Evolutionary conservation across 1,140 invertebrate genomes (phyloP), one percentile per base, ranked within the genome.

Genomic region (Caenorhabditis elegans): DNA sequence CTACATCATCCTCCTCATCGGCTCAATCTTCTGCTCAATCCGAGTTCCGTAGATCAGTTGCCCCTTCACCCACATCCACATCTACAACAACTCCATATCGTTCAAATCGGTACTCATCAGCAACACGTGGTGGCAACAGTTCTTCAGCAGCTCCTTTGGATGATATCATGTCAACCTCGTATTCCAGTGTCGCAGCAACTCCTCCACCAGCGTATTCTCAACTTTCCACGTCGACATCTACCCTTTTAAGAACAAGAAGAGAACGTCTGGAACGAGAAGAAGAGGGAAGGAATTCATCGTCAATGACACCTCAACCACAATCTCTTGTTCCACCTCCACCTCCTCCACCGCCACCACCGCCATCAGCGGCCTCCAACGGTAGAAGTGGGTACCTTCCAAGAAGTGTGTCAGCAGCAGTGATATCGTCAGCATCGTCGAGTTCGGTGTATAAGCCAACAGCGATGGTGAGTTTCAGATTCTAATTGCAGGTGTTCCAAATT

Each of bases 161-260:
- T 19, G 60, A 70, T 39, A 17, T 70, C 0, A 70, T 70, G 60
- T 17, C 60, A 22, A 70, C 34, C 22, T 70, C 60, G 10, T 70
- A 70, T 22, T 70, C 60, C 22, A 70, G 60, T 39, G 34, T 70
- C 11, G 60, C 60, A 17, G 60, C 60, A 19, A 78, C 49, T 6
- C 48, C 77, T 19, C 77, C 77, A 51, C 77, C 77, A 31, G 26
- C 77, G 4, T 78, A 78, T 53, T 49, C 47, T n/a, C 34, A 49
- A 36, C 15, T 39, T 22, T 78, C 47, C 31, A 39, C 77, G 11
- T 26, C 49, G 10, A 78, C 47, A 55, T 53, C 77, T 26, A 78
- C 77, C 15, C 28, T 53, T 15, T 22, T 51, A 31, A 53, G 47
- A 17, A 51, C 6, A 26, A 4, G 76, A 77, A 49, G 43, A 49